Base-by-base conservation (phyloP, 2,113 vertebrate genomes). In the Burhinus bistriatus region DNA sequence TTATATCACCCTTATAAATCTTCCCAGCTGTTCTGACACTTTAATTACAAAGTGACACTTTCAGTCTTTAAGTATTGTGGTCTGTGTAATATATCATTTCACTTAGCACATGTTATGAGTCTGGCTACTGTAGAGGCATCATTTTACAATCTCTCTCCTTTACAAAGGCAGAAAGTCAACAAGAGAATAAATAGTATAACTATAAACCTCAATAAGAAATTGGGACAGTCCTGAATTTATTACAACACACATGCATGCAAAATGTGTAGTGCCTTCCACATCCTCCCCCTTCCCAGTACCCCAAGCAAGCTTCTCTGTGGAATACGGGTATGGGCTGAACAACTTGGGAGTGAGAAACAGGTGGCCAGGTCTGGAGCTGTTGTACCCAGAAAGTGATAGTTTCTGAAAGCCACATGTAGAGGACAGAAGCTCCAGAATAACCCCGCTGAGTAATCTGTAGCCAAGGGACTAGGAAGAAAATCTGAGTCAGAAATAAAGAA, bases 1-100 rank as follows among this genome's bases (percentile, higher is more conserved):
- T 91, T 96, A 52, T 96, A 55, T 93, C 54, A 88, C 36, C 40
- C 32, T 88, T 94, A 78, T 93, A 94, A 96, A 96, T 96, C 91
- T 93, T 94, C 45, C 54, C 73, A 85, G 79, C n/a, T 85, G 6
- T 90, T 87, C 78, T 26, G 29, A 88, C 86, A 94, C 47, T 94
- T 96, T 91, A 96, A 96, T 96, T 97, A 90, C 51, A 68, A 90
- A 93, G 32, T 91, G 95, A 88, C 87, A 71, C 36, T 93, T 97
- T 34, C 82, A 88, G 49, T 87, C 84, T 47, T 73, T 73, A 83
- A 69, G 34, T 73, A 72, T 51, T 61, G 52, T 9, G 19, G 19
- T n/a, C 77, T 51, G 9, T 79, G 34, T 76, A 72, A 94, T 87
- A 91, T 40, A 95, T 95, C 36, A 93, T 91, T 96, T 93, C 66